Percentiles rank a stretch among this genome's conserved stretches.
Evolutionary conservation across 2,113 vertebrate genomes (phyloP).

Genomic region (Syngnathus floridae): DNA sequence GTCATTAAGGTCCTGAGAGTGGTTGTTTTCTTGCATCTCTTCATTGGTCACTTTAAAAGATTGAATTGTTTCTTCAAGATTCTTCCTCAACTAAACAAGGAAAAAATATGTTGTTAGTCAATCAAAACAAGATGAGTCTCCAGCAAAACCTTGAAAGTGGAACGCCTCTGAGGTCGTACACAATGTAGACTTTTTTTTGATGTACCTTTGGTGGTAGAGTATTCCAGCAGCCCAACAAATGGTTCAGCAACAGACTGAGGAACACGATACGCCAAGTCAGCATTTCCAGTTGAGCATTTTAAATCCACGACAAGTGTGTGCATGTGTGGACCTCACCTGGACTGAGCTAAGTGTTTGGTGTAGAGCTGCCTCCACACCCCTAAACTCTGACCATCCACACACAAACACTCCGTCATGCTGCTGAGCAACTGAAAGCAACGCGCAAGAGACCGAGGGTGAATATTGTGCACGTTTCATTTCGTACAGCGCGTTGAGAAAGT

Average conservation of each 20-base stretch:
- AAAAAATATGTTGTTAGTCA: not conserved
- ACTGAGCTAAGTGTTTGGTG: slow-evolving; percentile 87
- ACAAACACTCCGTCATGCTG: slow-evolving; percentile 86
- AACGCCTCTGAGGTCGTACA: not conserved
- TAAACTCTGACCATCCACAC: slow-evolving; percentile 79
- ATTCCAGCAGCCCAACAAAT: slow-evolving; percentile 79
- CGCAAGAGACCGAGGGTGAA: not conserved
- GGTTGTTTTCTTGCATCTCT: slow-evolving; percentile 68
- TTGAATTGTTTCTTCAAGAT: slow-evolving; percentile 82
- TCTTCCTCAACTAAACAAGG: slow-evolving; percentile 72
- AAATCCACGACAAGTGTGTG: not conserved
- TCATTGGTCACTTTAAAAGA: slow-evolving; percentile 87
- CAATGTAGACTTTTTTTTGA: not conserved
- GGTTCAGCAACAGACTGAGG: slow-evolving; percentile 81
- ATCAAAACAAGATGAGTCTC: too few relatives aligned
- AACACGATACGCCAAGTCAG: not conserved
- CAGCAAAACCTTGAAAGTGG: too few relatives aligned
- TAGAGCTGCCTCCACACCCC: slow-evolving; percentile 93
- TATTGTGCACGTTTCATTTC: not conserved
- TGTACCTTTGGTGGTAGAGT: slow-evolving; percentile 77
- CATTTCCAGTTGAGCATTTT: not conserved
- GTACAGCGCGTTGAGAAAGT: not conserved
- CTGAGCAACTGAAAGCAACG: slow-evolving; percentile 75
- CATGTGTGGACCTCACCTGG: slow-evolving; percentile 70
- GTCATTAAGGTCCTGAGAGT: slow-evolving; percentile 60